Evolutionary conservation across 1,140 invertebrate genomes (phyloP), one percentile per base, ranked within the genome.

Genomic region (Aleiodes sp.): DNA sequence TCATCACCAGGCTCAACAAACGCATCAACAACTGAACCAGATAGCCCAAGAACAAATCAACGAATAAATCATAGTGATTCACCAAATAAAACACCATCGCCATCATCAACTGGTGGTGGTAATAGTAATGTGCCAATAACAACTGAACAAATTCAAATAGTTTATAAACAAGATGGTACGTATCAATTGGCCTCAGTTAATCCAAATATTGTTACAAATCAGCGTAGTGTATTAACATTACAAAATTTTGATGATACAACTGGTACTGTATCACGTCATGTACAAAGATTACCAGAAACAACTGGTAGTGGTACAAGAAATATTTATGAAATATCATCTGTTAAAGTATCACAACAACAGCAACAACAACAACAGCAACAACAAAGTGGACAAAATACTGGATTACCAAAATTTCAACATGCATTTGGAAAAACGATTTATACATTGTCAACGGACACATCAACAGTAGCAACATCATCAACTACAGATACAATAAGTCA

Each of bases 331-430:
- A 76, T 80, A 63, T 59, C 74, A 0, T 57, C 75, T 0, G 73
- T 78, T 2, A 84, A 85, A 39, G 63, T 43, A 4, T 52, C 73
- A 8, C 29, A 76, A 31, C 69, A 39, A 37, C 59, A 21, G 8
- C 61, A 63, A 16, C 28, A 59, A 29, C 56, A 59, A 3, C 56
- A 59, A 41, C 60, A 62, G 12, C 52, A 39, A 59, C 64, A 72
- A 60, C 78, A 73, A 75, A 35, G 84, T 75, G 77, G 84, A 78
- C 85, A 88, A 80, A 79, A 89, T 82, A 76, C 88, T 73, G 73
- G 85, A 59, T 80, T 94, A 68, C 92, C 92, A 2, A 93, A 93
- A 80, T 94, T 94, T 80, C 92, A 93, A 76, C 92, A 93, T 81
- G 92, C 91, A 2, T 94, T 94, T 78, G 91, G 92, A 4, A 93